Conservation (phyloP, 2,888 invertebrate genomes). For the Macroteleia sp. region DNA sequence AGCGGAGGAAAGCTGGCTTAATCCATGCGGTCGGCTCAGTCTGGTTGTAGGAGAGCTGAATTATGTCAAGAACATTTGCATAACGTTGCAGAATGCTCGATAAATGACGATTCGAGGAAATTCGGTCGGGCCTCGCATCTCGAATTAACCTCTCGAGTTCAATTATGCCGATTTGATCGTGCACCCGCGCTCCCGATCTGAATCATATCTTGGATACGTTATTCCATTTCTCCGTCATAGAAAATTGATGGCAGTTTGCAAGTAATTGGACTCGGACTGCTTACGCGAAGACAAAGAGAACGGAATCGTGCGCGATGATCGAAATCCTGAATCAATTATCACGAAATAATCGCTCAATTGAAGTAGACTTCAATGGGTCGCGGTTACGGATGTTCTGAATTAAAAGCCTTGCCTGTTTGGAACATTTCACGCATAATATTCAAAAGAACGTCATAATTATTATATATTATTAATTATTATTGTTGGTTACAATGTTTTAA, state of each 20-base stretch:
- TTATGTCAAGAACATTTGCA: conserved; percentile 78
- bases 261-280: conserved; percentile 25
- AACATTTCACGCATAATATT: too few species aligned
- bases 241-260: conserved; percentile 35
- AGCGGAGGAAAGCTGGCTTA: conserved; percentile 64
- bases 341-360: conserved; percentile 36
- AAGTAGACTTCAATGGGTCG: too few species aligned
- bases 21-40: conserved; percentile 64
- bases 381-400: too few species aligned
- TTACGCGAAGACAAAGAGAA: conserved; percentile 20
- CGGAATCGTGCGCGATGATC: conserved; percentile 14
- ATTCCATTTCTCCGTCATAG: conserved; percentile 40
- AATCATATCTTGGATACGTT: conserved; percentile 52
- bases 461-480: too few species aligned
- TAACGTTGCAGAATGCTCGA: conserved; percentile 74
- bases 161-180: conserved; percentile 60
- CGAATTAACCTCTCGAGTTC: conserved; percentile 61
- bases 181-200: conserved; percentile 33
- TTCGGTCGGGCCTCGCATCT: conserved; percentile 67
- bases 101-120: conserved; percentile 79
- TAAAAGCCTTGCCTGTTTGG: too few species aligned
- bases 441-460: too few species aligned
- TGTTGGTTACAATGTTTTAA: too few species aligned
- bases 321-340: conserved; percentile 25
- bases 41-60: conserved; percentile 71